Base-by-base conservation (phyloP, 2,113 vertebrate genomes). In the Microcebus jonahi region DNA sequence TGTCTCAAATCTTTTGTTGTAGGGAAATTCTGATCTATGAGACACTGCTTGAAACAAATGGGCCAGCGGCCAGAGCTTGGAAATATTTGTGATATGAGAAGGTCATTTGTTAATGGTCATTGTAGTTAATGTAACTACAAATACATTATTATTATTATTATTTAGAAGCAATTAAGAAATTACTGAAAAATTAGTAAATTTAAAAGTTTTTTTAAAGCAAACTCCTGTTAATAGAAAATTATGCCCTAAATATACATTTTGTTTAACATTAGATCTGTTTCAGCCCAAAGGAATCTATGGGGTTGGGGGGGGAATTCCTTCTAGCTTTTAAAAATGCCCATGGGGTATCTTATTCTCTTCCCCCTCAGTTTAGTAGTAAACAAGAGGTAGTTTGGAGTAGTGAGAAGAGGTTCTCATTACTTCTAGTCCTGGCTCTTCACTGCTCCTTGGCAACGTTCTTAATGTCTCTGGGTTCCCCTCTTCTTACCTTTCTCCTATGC, bases 1-100 rank as follows among this genome's bases (percentile, higher is more conserved):
- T 75, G 29, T 61, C 73, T 96, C 68, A 39, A 17, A 76, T 88
- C 71, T 85, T 95, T 84, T 80, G 57, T 86, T 50, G 21, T 21
- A 88, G 14, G 57, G 45, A 89, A 96, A 95, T 90, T 94, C 50
- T 89, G 59, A 73, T 75, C 14, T 63, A 39, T 85, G 70, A 73
- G 36, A 53, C n/a, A 15, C n/a, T 68, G 34, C n/a, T 92, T 95
- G 53, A 95, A 80, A 81, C 90, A 87, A 93, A 87, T 45, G 59
- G 70, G 53, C 39, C 48, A 73, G 31, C 68, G 71, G 42, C 36
- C 34, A 88, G 82, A 85, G 48, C 6, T 61, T 87, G 63, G 77
- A 91, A 94, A 83, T 90, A 36, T 77, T 81, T 88, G 87, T 21
- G 50, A 45, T 57, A 55, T 48, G 15, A 89, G 82, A 93, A 67